Conservation (phyloP, 92 coral and sea anemone genomes). For the Parazoanthus atlanticus region DNA sequence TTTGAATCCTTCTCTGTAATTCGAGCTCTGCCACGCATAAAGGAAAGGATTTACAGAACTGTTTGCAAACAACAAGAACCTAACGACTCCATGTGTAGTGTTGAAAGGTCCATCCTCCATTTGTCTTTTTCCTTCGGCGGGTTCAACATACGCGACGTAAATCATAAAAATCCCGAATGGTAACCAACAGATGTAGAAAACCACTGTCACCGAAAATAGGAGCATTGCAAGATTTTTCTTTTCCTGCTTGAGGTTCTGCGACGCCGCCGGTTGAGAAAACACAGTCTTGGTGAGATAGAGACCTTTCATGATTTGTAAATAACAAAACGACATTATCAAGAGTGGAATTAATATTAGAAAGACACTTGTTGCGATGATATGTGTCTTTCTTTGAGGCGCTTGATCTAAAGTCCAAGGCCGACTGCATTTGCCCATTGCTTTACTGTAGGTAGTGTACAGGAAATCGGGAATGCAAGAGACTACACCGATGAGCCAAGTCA, state of each 20-base stretch:
- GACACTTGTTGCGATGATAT: slow-evolving; percentile 47
- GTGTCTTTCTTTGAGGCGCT: slow-evolving; percentile 13
- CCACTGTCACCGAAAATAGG: slow-evolving; percentile 44
- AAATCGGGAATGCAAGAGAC: slow-evolving; percentile 28
- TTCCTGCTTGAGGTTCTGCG: slow-evolving; percentile 11
- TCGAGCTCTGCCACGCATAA: slow-evolving; percentile 62
- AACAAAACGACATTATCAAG: slow-evolving; percentile 37
- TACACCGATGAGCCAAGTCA: slow-evolving; percentile 4
- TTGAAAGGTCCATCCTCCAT: background rate
- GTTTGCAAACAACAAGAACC: slow-evolving; percentile 55
- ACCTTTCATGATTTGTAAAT: slow-evolving; percentile 57
- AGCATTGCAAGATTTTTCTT: slow-evolving; percentile 62
- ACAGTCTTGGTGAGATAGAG: slow-evolving; percentile 54
- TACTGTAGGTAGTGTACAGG: background rate
- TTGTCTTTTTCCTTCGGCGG: background rate
- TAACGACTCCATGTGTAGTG: slow-evolving; percentile 34
- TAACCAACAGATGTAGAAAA: slow-evolving; percentile 53
- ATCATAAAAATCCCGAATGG: slow-evolving; percentile 55
- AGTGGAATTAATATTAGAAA: slow-evolving; percentile 32
- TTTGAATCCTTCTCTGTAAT: slow-evolving; percentile 48
- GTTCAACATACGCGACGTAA: slow-evolving; percentile 2
- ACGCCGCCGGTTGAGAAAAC: slow-evolving; percentile 22
- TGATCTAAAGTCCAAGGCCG: slow-evolving; percentile 40
- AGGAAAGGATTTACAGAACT: slow-evolving; percentile 58
- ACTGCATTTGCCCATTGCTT: background rate